A percentile compares a stretch with the other conserved stretches of the same genome.
These are phyloP conservation scores for Phalacrocorax brasilianus DNA, from an alignment of 2,113 vertebrate species.

Conservation along the genomic window DNA sequence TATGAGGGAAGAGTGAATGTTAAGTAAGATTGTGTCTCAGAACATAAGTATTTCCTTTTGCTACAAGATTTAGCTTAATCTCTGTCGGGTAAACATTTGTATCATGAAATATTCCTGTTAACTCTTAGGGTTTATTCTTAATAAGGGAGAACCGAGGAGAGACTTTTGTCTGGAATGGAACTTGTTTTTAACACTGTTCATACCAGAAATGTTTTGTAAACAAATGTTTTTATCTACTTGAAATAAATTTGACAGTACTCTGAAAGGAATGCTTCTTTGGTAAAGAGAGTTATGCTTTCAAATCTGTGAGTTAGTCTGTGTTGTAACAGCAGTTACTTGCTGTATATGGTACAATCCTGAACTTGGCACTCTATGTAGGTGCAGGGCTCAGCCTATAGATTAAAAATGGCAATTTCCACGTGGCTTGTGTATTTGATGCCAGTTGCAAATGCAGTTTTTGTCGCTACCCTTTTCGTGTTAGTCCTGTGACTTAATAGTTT, in stretches of 20 bases:
- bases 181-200: neutral
- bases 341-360: neutral
- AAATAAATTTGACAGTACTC: neutral
- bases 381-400: neutral
- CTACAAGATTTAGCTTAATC: neutral
- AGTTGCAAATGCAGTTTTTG: neutral
- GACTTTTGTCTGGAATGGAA: neutral
- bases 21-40: neutral
- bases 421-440: neutral
- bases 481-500: neutral
- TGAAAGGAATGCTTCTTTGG: neutral
- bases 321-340: neutral
- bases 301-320: neutral
- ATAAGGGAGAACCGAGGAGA: neutral
- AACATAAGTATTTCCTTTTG: neutral
- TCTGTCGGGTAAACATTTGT: neutral
- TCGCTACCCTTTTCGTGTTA: neutral
- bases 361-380: neutral
- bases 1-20: neutral
- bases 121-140: neutral
- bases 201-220: neutral
- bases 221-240: neutral
- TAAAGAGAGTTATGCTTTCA: neutral
- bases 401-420: accelerated
- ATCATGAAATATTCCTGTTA: neutral